Conservation (phyloP, 2,888 invertebrate species). For the Parapristionchus giblindavisi region DNA sequence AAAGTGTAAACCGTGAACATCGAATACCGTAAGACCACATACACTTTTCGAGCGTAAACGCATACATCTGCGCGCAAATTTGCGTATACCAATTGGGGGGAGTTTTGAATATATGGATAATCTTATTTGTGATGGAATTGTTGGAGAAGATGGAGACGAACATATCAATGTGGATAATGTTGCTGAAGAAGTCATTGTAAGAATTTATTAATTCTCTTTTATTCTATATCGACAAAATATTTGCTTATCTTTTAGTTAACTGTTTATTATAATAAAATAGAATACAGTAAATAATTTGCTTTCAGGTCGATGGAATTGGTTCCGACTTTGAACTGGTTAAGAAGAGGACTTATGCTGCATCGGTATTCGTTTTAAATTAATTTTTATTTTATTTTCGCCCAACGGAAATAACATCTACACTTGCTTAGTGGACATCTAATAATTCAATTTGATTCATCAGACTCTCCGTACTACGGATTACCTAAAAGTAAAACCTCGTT, state of each 20-base stretch:
- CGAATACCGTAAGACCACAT: constrained; percentile 2
- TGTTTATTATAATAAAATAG: too few relatives aligned
- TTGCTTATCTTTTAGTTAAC: too few relatives aligned
- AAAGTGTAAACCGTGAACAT: neutral
- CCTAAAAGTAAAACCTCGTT: neutral
- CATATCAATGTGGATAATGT: constrained; percentile 4
- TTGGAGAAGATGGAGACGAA: too few relatives aligned
- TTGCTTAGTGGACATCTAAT: too few relatives aligned
- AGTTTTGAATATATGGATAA: constrained; percentile 19
- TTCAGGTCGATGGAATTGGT: constrained; percentile 1
- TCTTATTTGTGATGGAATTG: neutral
- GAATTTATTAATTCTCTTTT: too few relatives aligned
- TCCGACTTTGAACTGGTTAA: neutral
- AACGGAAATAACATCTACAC: too few relatives aligned
- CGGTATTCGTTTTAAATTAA: neutral
- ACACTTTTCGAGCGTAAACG: neutral
- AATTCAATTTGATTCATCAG: too few relatives aligned
- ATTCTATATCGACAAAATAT: too few relatives aligned
- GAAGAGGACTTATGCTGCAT: neutral
- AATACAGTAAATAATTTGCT: too few relatives aligned
- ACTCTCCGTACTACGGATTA: constrained; percentile 20
- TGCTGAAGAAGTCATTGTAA: constrained; percentile 26
- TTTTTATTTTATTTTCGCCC: neutral
- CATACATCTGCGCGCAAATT: neutral
- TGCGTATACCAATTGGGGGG: neutral